Base-by-base conservation (phyloP, 2,888 invertebrate genomes). In the Acleris literana region DNA sequence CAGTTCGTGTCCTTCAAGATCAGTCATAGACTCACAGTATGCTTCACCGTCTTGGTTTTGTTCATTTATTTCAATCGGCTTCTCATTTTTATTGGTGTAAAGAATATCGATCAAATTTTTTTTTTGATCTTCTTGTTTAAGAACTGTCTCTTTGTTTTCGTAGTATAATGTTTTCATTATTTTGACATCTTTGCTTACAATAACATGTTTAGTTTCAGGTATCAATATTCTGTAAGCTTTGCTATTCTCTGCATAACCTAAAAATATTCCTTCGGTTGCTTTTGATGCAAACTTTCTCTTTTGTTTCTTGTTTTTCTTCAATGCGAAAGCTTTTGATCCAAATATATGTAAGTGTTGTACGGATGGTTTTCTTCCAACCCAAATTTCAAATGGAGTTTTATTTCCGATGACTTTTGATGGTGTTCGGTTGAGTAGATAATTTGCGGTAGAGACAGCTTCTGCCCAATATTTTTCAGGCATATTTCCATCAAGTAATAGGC, bases 381-480 rank as follows among this genome's bases (percentile, higher is more conserved):
- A 56, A 7, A 17, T 48, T 17, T 48, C 48, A 48, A 13, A 48
- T n/a, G 48, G 48, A 6, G 48, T 48, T n/a, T 17, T 17, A 6
- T 17, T 17, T 4, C 22, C 18, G 4, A 55, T n/a, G 4, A n/a
- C 55, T 55, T 43, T 55, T n/a, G 55, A n/a, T 20, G 55, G 55
- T 39, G 11, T 55, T 55, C 33, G 9, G 55, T 55, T 55, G n/a
- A 43, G 4, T 16, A 22, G 11, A 13, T 52, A 52, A 52, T 52
- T 52, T 17, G 52, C 52, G 13, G 52, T 52, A 6, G 9, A 3
- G 5, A 55, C 43, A n/a, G 55, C 43, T 39, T 55, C 39, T 33
- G 55, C 55, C 55, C 55, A 55, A n/a, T 16, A 39, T 16, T 20
- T 33, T 29, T 55, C 17, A 17, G 55, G 55, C 17, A 39, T 39